phyloP scores from a whole-genome alignment of 2,888 invertebrate genomes.

The Chalcosyrphus nemorum region DNA sequence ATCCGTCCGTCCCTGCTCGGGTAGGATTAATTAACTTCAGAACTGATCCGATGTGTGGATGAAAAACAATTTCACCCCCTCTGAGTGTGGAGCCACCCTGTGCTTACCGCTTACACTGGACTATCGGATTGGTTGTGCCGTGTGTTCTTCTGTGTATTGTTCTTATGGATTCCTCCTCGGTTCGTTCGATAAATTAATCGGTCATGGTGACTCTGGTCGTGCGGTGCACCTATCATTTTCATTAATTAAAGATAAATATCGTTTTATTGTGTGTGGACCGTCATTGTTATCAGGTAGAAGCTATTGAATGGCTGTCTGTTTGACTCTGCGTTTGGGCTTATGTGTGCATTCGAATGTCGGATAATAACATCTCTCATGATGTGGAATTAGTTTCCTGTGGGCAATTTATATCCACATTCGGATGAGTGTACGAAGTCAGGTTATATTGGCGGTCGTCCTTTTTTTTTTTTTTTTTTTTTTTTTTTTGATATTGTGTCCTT shows the following conservation, averaged over 20 bases:
- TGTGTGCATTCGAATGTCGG: conserved; percentile 49
- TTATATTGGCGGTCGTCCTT: conserved; percentile 32
- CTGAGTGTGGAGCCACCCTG: not conserved
- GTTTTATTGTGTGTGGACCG: conserved; percentile 66
- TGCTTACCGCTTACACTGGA: conserved; percentile 10
- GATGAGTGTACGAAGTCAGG: conserved; percentile 36
- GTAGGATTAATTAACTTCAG: conserved; percentile 70
- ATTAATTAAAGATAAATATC: conserved; percentile 73
- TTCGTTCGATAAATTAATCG: conserved; percentile 72
- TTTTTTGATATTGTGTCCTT: too few relatives aligned
- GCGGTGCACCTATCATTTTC: conserved; percentile 72
- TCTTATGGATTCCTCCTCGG: conserved; percentile 63
- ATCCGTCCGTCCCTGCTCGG: conserved; percentile 36
- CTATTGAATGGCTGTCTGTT: conserved; percentile 40
- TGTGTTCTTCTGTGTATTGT: conserved; percentile 53
- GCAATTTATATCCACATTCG: conserved; percentile 60
- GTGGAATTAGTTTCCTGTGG: conserved; percentile 71
- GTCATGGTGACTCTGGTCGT: conserved; percentile 69
- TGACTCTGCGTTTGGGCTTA: not conserved
- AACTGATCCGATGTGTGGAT: conserved; percentile 52
- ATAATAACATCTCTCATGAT: conserved; percentile 70
- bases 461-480: too few relatives aligned
- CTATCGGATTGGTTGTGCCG: conserved; percentile 11
- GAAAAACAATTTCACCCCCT: conserved; percentile 52
- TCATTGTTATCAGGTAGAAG: conserved; percentile 68